Percentiles rank a stretch among this genome's conserved stretches.
These are phyloP conservation scores for Disparrhopalites patrizii DNA, from an alignment of 2,888 invertebrate genomes.

Conservation along the genomic window DNA sequence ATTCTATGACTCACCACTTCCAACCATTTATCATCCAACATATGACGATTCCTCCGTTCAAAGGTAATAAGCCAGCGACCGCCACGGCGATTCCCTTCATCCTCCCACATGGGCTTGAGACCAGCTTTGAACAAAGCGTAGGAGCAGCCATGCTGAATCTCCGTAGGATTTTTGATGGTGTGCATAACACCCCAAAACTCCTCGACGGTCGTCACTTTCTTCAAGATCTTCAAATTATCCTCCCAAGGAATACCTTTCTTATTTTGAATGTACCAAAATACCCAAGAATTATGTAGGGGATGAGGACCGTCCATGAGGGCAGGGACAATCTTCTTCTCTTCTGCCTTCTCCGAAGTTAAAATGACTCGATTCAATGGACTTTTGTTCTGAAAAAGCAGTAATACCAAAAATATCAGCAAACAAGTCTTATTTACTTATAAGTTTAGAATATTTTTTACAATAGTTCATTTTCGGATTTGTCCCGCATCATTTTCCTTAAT, in stretches of 20 bases:
- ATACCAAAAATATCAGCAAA: no score
- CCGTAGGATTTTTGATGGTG: constrained; percentile 81
- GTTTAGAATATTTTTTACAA: no score
- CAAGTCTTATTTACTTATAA: no score
- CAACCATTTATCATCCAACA: constrained; percentile 80
- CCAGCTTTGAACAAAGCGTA: constrained; percentile 73
- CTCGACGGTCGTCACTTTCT: constrained; percentile 94
- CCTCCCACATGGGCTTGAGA: constrained; percentile 94
- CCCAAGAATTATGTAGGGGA: constrained; percentile 92
- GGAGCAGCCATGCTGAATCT: constrained; percentile 64
- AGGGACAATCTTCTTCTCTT: no score
- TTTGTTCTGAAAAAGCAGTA: no score
- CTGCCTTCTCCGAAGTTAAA: no score
- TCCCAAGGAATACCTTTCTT: constrained; percentile 88
- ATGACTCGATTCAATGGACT: no score
- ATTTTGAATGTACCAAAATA: constrained; percentile 94
- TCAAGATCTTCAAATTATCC: constrained; percentile 86
- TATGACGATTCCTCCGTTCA: constrained; percentile 69
- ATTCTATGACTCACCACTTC: constrained; percentile 63
- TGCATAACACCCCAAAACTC: constrained; percentile 97
- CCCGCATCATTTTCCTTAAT: no score
- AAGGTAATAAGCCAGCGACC: constrained; percentile 86
- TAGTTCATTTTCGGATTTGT: no score
- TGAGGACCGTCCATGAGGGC: no score
- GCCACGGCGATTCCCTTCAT: constrained; percentile 77